phyloP scores from a whole-genome alignment of 2,113 vertebrate species.

The Microcebus griseorufus region DNA sequence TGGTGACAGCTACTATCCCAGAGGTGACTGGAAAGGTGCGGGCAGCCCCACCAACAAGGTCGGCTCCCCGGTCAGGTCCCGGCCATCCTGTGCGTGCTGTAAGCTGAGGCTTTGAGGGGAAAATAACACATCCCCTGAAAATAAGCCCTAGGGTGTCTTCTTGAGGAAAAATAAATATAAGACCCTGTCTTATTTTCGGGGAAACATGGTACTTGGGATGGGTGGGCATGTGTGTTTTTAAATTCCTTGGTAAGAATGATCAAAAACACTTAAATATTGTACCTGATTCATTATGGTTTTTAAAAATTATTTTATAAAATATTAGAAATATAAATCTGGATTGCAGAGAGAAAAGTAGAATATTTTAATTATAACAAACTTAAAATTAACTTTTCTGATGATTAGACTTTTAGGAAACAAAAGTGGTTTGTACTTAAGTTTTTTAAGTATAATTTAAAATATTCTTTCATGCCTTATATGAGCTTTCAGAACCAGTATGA shows the following conservation, averaged over 20 bases:
- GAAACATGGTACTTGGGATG: neutral
- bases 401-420: constrained; percentile 10
- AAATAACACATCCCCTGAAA: too few relatives aligned
- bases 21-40: too few relatives aligned
- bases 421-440: neutral
- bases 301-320: neutral
- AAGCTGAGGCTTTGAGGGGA: too few relatives aligned
- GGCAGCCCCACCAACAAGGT: too few relatives aligned
- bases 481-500: constrained; percentile 50
- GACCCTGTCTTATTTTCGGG: too few relatives aligned
- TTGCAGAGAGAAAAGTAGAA: constrained; percentile 7
- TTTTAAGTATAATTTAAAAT: constrained; percentile 17
- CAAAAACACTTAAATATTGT: neutral
- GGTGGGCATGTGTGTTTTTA: neutral
- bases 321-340: neutral
- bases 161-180: too few relatives aligned
- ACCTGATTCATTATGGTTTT: neutral
- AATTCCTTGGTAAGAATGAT: constrained; percentile 12
- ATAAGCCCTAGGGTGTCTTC: too few relatives aligned
- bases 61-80: too few relatives aligned
- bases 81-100: too few relatives aligned
- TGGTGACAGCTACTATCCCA: too few relatives aligned
- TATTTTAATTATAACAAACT: neutral
- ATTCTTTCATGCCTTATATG: constrained; percentile 36
- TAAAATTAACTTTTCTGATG: constrained; percentile 15